A percentile compares a stretch with the other conserved stretches of the same genome.
Evolutionary conservation across 2,888 invertebrate species (phyloP).

Genomic region (Petrolisthes cinctipes): DNA sequence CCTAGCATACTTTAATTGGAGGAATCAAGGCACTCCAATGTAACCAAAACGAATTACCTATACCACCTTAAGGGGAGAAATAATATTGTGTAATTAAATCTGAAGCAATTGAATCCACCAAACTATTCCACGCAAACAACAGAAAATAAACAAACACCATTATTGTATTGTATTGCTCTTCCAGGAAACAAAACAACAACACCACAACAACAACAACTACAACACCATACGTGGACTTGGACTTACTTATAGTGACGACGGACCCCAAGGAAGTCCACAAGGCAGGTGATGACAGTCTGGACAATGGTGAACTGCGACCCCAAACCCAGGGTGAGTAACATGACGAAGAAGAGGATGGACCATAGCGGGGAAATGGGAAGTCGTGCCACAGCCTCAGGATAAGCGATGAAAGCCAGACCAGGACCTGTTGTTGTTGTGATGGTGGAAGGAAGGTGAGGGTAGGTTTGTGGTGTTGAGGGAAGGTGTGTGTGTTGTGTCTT

Average conservation of each 20-base stretch:
- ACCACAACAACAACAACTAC: too few relatives aligned
- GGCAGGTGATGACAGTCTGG: constrained; percentile 74
- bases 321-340: constrained; percentile 81
- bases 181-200: too few relatives aligned
- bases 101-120: too few relatives aligned
- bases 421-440: constrained; percentile 69
- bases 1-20: too few relatives aligned
- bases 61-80: too few relatives aligned
- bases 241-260: constrained; percentile 69
- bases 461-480: neutral
- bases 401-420: constrained; percentile 86
- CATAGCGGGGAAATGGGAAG: constrained; percentile 85
- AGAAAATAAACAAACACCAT: too few relatives aligned
- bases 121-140: too few relatives aligned
- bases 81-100: too few relatives aligned
- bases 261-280: constrained; percentile 72
- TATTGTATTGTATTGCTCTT: too few relatives aligned
- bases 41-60: too few relatives aligned
- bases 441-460: neutral
- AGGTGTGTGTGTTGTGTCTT: neutral
- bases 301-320: constrained; percentile 76
- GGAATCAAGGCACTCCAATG: too few relatives aligned
- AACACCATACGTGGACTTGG: constrained; percentile 58
- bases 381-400: constrained; percentile 83
- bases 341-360: constrained; percentile 85